Percentiles rank a stretch among this genome's conserved stretches.
These are phyloP conservation scores for Mimachlamys varia DNA, from an alignment of 2,888 invertebrate species.

Conservation along the genomic window DNA sequence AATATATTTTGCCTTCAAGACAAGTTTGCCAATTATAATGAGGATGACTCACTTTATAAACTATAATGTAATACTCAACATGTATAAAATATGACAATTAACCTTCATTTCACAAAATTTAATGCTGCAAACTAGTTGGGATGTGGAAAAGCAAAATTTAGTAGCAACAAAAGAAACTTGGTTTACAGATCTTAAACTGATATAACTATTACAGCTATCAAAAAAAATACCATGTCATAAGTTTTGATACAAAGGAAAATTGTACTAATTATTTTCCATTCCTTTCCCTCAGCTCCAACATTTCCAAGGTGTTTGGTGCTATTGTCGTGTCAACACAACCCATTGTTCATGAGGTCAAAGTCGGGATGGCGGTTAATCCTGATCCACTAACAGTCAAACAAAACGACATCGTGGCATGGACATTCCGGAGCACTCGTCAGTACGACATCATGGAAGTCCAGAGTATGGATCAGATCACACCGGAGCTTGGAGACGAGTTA, in stretches of 20 bases:
- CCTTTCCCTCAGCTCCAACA: slow-evolving; percentile 64
- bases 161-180: no score
- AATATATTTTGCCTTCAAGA: no score
- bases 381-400: slow-evolving; percentile 77
- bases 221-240: not conserved
- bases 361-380: slow-evolving; percentile 71
- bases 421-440: slow-evolving; percentile 73
- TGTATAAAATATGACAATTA: no score
- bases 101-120: no score
- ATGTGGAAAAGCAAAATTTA: no score
- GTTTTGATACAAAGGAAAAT: not conserved
- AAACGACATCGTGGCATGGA: slow-evolving; percentile 81
- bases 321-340: slow-evolving; percentile 79
- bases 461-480: slow-evolving; percentile 70
- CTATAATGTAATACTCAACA: no score
- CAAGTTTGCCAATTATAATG: no score
- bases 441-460: slow-evolving; percentile 73
- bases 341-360: slow-evolving; percentile 79
- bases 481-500: not conserved
- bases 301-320: slow-evolving; percentile 79
- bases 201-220: no score
- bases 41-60: no score
- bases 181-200: no score
- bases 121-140: no score
- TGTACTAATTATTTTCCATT: no score